phyloP scores from a whole-genome alignment of 2,113 vertebrate genomes.

The Procavia capensis region DNA sequence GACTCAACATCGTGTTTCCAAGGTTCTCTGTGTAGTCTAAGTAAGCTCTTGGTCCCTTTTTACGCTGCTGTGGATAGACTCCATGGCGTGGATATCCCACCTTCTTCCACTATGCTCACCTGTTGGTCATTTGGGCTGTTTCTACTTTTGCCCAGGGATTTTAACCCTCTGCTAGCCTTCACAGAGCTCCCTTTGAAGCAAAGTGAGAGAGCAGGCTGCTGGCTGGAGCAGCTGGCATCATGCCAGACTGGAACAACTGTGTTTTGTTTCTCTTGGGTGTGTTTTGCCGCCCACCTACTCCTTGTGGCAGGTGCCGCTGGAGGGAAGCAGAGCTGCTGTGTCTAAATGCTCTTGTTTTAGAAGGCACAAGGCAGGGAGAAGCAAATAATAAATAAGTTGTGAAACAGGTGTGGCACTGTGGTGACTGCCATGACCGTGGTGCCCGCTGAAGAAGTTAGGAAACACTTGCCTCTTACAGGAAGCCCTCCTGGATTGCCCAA shows the following conservation, averaged over 20 bases:
- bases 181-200: not conserved
- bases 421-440: not conserved
- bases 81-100: not conserved
- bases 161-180: not conserved
- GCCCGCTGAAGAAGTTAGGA: not conserved
- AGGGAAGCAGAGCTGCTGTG: not conserved
- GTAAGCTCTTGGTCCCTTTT: not conserved
- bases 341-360: not conserved
- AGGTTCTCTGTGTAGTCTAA: not conserved
- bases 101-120: not conserved
- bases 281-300: not conserved
- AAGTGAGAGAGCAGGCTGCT: not conserved
- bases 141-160: no score
- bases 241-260: not conserved
- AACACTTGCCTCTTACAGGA: not conserved
- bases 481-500: not conserved
- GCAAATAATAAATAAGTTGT: not conserved
- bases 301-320: conserved; percentile 40
- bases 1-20: not conserved
- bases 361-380: not conserved
- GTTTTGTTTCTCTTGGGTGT: not conserved
- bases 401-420: not conserved
- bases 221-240: not conserved
- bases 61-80: not conserved
- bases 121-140: not conserved